phyloP scores from a whole-genome alignment of 2,113 vertebrate genomes.

The Lepisosteus oculatus region DNA sequence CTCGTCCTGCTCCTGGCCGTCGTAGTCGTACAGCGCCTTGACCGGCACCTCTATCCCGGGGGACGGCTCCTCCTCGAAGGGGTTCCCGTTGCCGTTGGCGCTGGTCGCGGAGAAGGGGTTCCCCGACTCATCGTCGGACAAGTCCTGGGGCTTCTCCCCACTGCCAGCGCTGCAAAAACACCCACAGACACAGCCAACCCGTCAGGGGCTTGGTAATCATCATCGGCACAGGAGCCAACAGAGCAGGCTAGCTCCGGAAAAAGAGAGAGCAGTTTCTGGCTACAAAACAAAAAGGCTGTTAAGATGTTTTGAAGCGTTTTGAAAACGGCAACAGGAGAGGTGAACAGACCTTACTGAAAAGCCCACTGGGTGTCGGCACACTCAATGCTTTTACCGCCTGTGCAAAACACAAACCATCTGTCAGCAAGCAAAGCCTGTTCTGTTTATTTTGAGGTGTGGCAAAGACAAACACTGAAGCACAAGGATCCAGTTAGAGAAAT shows the following conservation, averaged over 20 bases:
- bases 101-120: conserved; percentile 84
- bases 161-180: conserved; percentile 67
- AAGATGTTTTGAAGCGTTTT: too few relatives aligned
- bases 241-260: too few relatives aligned
- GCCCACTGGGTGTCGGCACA: too few relatives aligned
- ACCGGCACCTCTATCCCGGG: conserved; percentile 74
- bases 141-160: conserved; percentile 81
- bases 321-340: background rate
- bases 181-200: conserved; percentile 1
- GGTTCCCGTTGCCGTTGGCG: conserved; percentile 85
- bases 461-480: too few relatives aligned
- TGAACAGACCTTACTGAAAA: too few relatives aligned
- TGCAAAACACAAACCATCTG: too few relatives aligned
- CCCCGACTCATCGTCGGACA: conserved; percentile 86
- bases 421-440: too few relatives aligned
- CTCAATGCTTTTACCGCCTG: too few relatives aligned
- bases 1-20: conserved; percentile 95
- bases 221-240: too few relatives aligned
- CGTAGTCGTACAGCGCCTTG: conserved; percentile 90
- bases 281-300: background rate
- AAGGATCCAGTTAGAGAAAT: too few relatives aligned
- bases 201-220: too few relatives aligned
- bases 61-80: conserved; percentile 85
- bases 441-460: too few relatives aligned
- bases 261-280: background rate